A percentile compares a stretch with the other conserved stretches of the same genome.
These are phyloP conservation scores for Thymelicus sylvestris DNA, from an alignment of 2,888 invertebrate species.

Conservation along the genomic window DNA sequence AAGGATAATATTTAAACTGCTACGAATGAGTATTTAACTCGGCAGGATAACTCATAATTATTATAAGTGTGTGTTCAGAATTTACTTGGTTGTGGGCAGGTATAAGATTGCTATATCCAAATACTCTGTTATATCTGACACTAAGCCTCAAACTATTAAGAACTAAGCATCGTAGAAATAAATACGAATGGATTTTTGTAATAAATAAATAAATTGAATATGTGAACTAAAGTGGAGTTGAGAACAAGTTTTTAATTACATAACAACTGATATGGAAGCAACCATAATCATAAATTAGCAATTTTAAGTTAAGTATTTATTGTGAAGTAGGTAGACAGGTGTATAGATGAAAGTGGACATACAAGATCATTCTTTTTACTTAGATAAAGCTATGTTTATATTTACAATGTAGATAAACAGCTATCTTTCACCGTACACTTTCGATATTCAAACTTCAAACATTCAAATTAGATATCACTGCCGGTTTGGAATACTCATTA, in stretches of 20 bases:
- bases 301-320: neutral
- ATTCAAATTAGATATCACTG: conserved; percentile 8
- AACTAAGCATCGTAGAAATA: too few species aligned
- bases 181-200: too few species aligned
- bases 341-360: conserved; percentile 53
- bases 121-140: too few species aligned
- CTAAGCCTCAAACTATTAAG: too few species aligned
- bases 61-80: conserved; percentile 22
- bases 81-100: neutral
- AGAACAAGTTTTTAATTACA: neutral
- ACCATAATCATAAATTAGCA: neutral
- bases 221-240: too few species aligned
- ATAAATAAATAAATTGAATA: too few species aligned
- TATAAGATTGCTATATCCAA: neutral
- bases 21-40: conserved; percentile 40
- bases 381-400: neutral
- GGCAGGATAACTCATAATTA: conserved; percentile 31
- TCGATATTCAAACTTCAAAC: conserved; percentile 13
- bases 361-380: conserved; percentile 42
- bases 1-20: conserved; percentile 59
- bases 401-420: conserved; percentile 13
- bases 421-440: conserved; percentile 13
- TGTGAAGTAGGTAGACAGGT: conserved; percentile 8
- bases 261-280: neutral
- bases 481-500: conserved; percentile 46